Base-by-base conservation (phyloP, 1,140 invertebrate genomes). In the Pseudomyrmex flavicornis region DNA sequence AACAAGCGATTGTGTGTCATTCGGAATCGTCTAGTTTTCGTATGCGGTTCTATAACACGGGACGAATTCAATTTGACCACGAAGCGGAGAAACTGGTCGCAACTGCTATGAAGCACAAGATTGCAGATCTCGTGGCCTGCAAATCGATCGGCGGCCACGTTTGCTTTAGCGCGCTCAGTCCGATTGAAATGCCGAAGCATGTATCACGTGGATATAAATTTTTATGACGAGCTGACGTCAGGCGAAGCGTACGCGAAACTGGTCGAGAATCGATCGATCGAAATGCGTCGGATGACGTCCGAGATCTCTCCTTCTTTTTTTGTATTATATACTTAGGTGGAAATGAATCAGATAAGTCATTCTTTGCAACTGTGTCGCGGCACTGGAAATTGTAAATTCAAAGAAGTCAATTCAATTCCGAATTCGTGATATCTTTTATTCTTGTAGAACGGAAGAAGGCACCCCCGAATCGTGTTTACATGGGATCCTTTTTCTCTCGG, bases 131-230 rank as follows among this genome's bases (percentile, higher is more conserved):
- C 69, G 44, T 9, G 10, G 2, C 56, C 59, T 35, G 50, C 12
- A 52, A 56, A 75, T 68, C 72, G 72, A 87, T 68, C 66, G 72
- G 86, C 86, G 85, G 56, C 70, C 35, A 50, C 26, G 46, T 77
- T 69, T 77, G 63, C 75, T 61, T 83, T 61, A 54, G 59, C 85
- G 54, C 35, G 35, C 35, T 35, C 46, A 50, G 65, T 54, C 48
- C 54, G 54, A 83, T 66, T 83, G 65, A 87, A 35, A 85, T 86
- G 86, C 65, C 15, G 48, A 83, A 87, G 46, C 86, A 65, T 87
- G 86, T 87, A 73, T 66, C 72, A 50, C 9, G 52, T n/a, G 12
- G 10, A 46, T 35, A 22, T 54, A 26, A 65, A 22, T 83, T 54
- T 82, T 86, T 75, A 74, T 69, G 54, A 75, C 58, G 58, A 54